Percentiles rank a stretch among this genome's conserved stretches.
Conservation (phyloP, 2,113 vertebrate genomes). For the Mesembrinibis cayennensis region DNA sequence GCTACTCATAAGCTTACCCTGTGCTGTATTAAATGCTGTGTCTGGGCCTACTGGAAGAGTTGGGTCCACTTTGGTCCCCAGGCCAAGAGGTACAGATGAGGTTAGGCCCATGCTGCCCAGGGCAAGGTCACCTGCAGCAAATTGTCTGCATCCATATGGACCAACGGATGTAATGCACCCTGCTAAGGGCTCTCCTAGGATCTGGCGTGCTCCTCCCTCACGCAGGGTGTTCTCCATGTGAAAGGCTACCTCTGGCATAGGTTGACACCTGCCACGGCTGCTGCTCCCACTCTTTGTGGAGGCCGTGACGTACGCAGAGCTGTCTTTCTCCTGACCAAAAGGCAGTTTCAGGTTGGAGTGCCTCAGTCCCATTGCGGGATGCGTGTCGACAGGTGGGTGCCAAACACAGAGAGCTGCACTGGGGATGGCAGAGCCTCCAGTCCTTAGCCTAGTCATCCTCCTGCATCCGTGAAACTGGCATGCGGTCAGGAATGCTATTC, state of each 20-base stretch:
- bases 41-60: neutral
- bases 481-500: neutral
- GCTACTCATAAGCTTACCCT: neutral
- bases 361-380: neutral
- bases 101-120: neutral
- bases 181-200: neutral
- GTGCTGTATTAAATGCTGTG: neutral
- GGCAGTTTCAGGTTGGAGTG: neutral
- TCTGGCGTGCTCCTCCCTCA: neutral
- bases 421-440: neutral
- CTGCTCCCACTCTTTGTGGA: neutral
- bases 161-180: neutral
- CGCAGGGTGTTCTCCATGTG: neutral
- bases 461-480: neutral
- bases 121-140: neutral
- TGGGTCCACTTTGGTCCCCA: neutral
- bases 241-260: neutral
- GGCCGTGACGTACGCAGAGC: fast-evolving
- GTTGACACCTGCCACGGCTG: neutral
- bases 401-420: neutral
- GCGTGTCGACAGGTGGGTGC: neutral
- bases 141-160: neutral
- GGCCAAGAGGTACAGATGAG: neutral
- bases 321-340: neutral
- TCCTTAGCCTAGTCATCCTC: neutral